Evolutionary conservation across 2,113 vertebrate species (phyloP).

Genomic region (Scytalopus superciliaris): DNA sequence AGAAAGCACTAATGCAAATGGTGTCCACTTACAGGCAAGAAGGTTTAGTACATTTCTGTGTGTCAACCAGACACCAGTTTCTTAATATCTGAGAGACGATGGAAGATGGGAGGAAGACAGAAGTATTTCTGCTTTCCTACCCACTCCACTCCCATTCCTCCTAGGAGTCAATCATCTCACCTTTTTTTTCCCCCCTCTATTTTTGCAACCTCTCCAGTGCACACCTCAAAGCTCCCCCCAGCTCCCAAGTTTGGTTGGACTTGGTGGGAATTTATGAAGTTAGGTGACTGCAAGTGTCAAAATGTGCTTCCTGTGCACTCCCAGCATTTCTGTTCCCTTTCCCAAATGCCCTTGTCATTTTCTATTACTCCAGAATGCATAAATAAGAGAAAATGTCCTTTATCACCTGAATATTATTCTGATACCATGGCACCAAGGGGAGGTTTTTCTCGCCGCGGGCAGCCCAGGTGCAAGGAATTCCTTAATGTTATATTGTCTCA

Average conservation of each 20-base stretch:
- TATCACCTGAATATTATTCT: slow-evolving; percentile 62
- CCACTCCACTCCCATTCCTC: background rate
- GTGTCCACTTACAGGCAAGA: background rate
- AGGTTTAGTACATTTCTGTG: background rate
- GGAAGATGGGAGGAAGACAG: background rate
- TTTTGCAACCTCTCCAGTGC: background rate
- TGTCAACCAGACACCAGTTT: background rate
- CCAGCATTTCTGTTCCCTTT: background rate
- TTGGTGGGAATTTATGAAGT: background rate
- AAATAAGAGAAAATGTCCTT: slow-evolving; percentile 66
- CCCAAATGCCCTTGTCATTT: slow-evolving; percentile 52
- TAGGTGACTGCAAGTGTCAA: background rate
- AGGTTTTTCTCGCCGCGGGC: slow-evolving; percentile 50
- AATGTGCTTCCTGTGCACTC: background rate
- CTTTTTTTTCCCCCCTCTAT: background rate
- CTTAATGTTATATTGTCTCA: slow-evolving; percentile 50
- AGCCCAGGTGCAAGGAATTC: slow-evolving; percentile 51
- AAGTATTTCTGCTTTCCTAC: background rate
- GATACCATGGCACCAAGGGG: slow-evolving; percentile 28
- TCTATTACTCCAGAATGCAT: slow-evolving; percentile 40
- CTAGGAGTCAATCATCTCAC: background rate
- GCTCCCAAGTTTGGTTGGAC: background rate
- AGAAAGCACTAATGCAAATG: background rate
- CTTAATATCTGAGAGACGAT: background rate
- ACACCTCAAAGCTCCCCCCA: background rate